Conservation (phyloP, 53 echinoderm and acorn worm species). For the Arbacia lixula region DNA sequence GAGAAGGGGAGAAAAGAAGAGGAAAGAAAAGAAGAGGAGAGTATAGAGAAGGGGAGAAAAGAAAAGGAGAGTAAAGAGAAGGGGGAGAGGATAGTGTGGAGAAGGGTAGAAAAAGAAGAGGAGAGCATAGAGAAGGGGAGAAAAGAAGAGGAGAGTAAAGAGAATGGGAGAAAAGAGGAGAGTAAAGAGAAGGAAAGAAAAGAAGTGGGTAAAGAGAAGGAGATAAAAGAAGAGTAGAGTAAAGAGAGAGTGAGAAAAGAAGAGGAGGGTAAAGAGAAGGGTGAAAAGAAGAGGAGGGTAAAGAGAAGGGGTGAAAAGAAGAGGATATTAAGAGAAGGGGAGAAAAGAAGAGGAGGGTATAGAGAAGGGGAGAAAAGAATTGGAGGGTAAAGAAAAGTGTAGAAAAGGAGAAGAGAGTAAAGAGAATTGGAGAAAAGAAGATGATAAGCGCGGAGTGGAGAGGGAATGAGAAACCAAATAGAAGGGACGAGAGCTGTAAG, state of each 20-base stretch:
- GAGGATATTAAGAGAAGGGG: neutral
- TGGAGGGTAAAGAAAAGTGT: neutral
- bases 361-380: neutral
- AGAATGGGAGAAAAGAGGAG: neutral
- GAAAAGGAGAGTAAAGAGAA: too few species aligned
- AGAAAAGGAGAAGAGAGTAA: neutral
- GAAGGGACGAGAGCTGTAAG: neutral
- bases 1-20: too few species aligned
- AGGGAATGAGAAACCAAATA: neutral
- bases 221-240: neutral
- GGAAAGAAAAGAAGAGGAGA: too few species aligned
- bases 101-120: neutral
- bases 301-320: neutral
- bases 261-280: neutral
- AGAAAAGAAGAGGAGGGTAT: neutral
- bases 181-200: neutral
- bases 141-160: too few species aligned
- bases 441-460: neutral
- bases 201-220: neutral
- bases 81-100: neutral
- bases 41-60: too few species aligned
- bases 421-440: neutral
- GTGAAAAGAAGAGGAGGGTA: neutral
- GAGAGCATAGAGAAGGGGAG: neutral
- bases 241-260: neutral